Percentiles rank a stretch among this genome's conserved stretches.
These are phyloP conservation scores for Andrena dorsata DNA, from an alignment of 2,888 invertebrate species.

Conservation along the genomic window DNA sequence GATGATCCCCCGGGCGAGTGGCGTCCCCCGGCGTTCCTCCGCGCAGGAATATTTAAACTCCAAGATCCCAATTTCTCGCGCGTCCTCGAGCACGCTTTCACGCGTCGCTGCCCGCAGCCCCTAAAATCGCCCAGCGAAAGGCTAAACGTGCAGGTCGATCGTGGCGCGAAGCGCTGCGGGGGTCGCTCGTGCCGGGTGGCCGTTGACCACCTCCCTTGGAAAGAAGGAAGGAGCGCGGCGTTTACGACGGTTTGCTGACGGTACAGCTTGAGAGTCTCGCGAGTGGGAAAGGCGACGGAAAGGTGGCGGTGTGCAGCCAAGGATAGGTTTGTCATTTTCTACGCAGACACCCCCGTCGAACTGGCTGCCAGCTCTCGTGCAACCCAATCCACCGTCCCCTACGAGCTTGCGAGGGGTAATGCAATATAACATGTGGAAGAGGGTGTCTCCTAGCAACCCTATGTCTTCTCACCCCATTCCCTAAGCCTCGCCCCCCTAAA, in stretches of 20 bases:
- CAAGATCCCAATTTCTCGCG: conserved; percentile 1
- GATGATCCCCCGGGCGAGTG: no score
- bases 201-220: not conserved
- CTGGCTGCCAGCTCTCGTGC: conserved; percentile 68
- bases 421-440: conserved; percentile 83
- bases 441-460: conserved; percentile 84
- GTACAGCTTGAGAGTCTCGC: not conserved
- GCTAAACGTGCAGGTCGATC: conserved; percentile 16
- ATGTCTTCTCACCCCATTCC: conserved; percentile 78
- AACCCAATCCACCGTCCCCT: conserved; percentile 75
- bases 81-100: not conserved
- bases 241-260: not conserved
- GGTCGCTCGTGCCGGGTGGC: not conserved
- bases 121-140: not conserved
- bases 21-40: not conserved
- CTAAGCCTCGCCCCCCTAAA: conserved; percentile 70
- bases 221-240: not conserved
- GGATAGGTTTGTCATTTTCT: conserved; percentile 57
- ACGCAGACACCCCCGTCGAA: conserved; percentile 64
- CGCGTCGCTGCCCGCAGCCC: not conserved
- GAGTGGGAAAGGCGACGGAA: conserved; percentile 63
- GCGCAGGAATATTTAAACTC: not conserved
- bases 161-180: not conserved
- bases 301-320: conserved; percentile 18
- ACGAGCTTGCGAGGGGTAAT: conserved; percentile 80